phyloP scores from a whole-genome alignment of 2,888 invertebrate genomes.

The Erynnis tages region DNA sequence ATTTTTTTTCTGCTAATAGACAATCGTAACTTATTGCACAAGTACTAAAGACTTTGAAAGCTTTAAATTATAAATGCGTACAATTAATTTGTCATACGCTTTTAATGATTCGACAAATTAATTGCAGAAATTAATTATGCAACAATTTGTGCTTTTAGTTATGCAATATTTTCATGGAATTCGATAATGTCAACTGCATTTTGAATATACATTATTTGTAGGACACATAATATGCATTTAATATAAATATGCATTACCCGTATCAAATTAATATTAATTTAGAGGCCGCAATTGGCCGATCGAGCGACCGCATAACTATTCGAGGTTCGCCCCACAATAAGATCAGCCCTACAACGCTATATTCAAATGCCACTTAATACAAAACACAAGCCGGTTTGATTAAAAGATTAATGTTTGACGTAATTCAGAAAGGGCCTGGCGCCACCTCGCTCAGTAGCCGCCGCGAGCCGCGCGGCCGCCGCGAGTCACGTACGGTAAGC shows the following conservation, averaged over 20 bases:
- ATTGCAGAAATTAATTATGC: conserved; percentile 12
- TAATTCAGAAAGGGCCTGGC: conserved; percentile 58
- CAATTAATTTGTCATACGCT: too few species aligned
- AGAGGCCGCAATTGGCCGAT: conserved; percentile 14
- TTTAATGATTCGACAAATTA: neutral
- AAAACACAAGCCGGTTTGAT: conserved; percentile 53
- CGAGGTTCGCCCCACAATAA: conserved; percentile 32
- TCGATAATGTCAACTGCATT: conserved; percentile 13
- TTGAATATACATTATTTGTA: conserved; percentile 9
- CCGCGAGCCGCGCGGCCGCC: conserved; percentile 33
- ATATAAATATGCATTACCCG: conserved; percentile 20
- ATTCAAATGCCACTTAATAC: conserved; percentile 55
- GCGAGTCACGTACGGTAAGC: conserved; percentile 51
- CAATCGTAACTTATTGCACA: conserved; percentile 3
- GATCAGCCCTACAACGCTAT: conserved; percentile 38
- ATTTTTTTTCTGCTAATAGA: conserved; percentile 13
- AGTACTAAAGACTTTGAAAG: neutral
- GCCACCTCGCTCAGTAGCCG: conserved; percentile 40
- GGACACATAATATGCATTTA: conserved; percentile 14
- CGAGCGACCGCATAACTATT: conserved; percentile 17
- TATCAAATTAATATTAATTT: conserved; percentile 19
- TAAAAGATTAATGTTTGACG: conserved; percentile 64
- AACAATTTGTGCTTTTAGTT: conserved; percentile 9
- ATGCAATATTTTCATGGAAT: conserved; percentile 6
- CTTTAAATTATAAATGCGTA: neutral